phyloP scores from a whole-genome alignment of 2,888 invertebrate species.

The Hypomecis atomaria region DNA sequence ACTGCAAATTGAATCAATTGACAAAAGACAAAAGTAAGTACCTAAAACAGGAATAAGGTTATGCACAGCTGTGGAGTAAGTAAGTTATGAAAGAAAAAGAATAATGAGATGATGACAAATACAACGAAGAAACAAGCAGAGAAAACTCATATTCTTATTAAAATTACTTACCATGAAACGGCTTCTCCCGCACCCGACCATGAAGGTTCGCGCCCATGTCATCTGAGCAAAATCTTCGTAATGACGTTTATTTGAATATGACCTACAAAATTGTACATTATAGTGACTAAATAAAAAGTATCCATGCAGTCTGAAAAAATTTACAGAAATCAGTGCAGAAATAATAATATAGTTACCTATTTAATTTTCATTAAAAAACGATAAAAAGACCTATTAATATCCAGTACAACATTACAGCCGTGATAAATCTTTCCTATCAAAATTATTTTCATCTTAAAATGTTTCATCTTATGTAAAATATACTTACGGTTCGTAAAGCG shows the following conservation, averaged over 20 bases:
- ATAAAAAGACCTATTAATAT: too few species aligned
- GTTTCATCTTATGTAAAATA: not conserved
- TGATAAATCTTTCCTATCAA: not conserved
- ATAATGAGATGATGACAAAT: not conserved
- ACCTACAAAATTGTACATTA: constrained; percentile 43
- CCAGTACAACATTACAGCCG: not conserved
- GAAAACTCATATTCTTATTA: not conserved
- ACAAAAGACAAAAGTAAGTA: too few species aligned
- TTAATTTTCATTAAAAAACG: too few species aligned
- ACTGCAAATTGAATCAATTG: too few species aligned
- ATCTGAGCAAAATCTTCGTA: constrained; percentile 75
- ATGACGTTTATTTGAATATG: constrained; percentile 45
- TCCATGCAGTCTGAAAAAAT: too few species aligned
- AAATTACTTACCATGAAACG: constrained; percentile 66
- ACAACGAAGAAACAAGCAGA: not conserved
- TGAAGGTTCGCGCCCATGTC: constrained; percentile 69
- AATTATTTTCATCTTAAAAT: not conserved
- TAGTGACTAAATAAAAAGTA: too few species aligned
- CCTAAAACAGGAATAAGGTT: too few species aligned
- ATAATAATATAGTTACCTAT: too few species aligned
- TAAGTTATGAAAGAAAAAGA: not conserved
- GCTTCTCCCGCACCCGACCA: constrained; percentile 77
- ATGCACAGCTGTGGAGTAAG: too few species aligned
- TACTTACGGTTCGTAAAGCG: constrained; percentile 63
- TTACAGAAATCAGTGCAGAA: too few species aligned